Percentiles rank a stretch among this genome's conserved stretches.
These are phyloP conservation scores for Chymomyza caudatula DNA, from an alignment of 2,888 invertebrate species.

Conservation along the genomic window DNA sequence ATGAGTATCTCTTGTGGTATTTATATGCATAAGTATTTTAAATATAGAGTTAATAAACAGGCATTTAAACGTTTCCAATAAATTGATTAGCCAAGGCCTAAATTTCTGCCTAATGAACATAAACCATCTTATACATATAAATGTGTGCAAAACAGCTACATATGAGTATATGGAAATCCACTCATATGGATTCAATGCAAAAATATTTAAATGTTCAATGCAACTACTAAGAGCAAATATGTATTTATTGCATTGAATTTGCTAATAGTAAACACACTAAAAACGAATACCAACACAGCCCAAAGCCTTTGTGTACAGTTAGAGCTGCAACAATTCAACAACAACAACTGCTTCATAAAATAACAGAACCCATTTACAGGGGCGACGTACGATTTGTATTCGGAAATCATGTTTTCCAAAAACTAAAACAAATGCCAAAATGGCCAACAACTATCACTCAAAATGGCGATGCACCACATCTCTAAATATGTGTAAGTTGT, in stretches of 20 bases:
- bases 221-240: constrained; percentile 1
- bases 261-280: not conserved
- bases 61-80: constrained; percentile 28
- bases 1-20: not conserved
- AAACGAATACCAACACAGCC: not conserved
- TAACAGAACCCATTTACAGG: not conserved
- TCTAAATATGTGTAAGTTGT: not conserved
- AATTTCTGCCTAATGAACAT: constrained; percentile 7
- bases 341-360: too few relatives aligned
- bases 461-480: constrained; percentile 22
- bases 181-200: not conserved
- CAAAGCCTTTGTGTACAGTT: not conserved
- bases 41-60: not conserved
- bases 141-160: not conserved
- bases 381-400: constrained; percentile 2
- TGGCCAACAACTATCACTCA: constrained; percentile 32
- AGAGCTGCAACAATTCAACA: too few relatives aligned
- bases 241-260: not conserved
- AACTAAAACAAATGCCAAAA: constrained; percentile 21
- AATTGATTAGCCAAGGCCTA: constrained; percentile 31
- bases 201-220: not conserved
- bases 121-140: not conserved
- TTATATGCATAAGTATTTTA: not conserved
- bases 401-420: constrained; percentile 26
- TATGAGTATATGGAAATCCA: not conserved